Conservation (phyloP, 30 jellyfish, hydroid and myxozoan species). For the Aurelia coerulea region DNA sequence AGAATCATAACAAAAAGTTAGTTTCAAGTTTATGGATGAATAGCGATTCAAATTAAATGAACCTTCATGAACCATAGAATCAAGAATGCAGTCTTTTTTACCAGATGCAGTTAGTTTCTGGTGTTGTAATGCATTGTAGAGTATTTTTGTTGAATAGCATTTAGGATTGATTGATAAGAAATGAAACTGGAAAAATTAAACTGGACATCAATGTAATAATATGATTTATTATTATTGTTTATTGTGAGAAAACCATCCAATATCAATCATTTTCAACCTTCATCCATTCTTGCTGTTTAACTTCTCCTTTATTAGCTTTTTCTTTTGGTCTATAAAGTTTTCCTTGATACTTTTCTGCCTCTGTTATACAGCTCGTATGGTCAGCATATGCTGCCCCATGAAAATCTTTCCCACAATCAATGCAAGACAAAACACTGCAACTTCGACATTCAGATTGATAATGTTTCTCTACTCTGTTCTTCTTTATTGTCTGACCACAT, state of each 20-base stretch:
- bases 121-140: too few species aligned
- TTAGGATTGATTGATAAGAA: too few species aligned
- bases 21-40: not conserved
- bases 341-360: constrained; percentile 99
- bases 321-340: constrained; percentile 91
- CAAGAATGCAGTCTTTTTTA: not conserved
- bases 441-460: constrained; percentile 87
- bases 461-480: constrained; percentile 96
- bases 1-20: not conserved
- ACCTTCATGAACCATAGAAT: not conserved
- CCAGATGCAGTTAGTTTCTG: not conserved
- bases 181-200: too few species aligned
- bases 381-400: constrained; percentile 86
- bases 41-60: not conserved
- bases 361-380: constrained; percentile 93
- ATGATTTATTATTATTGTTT: too few species aligned
- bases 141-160: too few species aligned
- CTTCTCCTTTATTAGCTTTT: constrained; percentile 95
- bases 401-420: constrained; percentile 98
- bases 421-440: constrained; percentile 93
- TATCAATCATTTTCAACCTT: constrained; percentile 50
- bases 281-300: constrained; percentile 95
- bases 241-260: too few species aligned
- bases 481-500: constrained; percentile 97
- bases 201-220: too few species aligned